Evolutionary conservation across 2,888 invertebrate genomes (phyloP), one percentile per base, ranked within the genome.

Genomic region (Heliconius erato): DNA sequence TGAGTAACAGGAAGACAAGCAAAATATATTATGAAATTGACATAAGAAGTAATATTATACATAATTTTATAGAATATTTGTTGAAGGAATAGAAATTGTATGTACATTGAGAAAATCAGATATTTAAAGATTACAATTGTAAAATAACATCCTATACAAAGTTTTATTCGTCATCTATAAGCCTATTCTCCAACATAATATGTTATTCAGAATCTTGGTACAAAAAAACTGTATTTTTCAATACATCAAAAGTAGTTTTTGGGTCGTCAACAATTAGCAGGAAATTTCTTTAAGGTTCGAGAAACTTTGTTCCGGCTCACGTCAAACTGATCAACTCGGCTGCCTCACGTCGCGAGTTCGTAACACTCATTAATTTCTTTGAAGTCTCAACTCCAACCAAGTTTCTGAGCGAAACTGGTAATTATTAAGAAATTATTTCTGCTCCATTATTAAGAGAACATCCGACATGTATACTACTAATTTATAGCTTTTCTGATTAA

Each of bases 321-420:
- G 91, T 91, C 95, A 94, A 96, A 96, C 96, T 96, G 96, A 95
- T 96, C 92, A 92, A 93, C 91, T 91, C 89, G 91, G 90, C 87
- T 89, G 91, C 89, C 91, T 94, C 95, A 95, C 95, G 95, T 95
- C 92, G 91, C 89, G 90, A 95, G 93, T 95, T 95, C 90, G 92
- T 93, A 95, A 95, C 94, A 94, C 94, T 95, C 95, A 95, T 95
- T 95, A 95, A 95, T 95, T 94, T 95, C 94, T 95, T 94, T 94
- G 94, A 94, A 94, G 93, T 93, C 93, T 91, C 92, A 90, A 91
- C 92, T 89, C 89, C 89, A 88, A 89, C 90, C 92, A 94, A 94
- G 92, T 94, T 94, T 89, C 88, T 90, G 88, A 90, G 90, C 91
- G 91, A 91, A 88, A 88, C 91, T 90, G 93, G 92, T 93, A 94